phyloP scores from a whole-genome alignment of 2,797 vertebrate species.

The Strix occidentalis region DNA sequence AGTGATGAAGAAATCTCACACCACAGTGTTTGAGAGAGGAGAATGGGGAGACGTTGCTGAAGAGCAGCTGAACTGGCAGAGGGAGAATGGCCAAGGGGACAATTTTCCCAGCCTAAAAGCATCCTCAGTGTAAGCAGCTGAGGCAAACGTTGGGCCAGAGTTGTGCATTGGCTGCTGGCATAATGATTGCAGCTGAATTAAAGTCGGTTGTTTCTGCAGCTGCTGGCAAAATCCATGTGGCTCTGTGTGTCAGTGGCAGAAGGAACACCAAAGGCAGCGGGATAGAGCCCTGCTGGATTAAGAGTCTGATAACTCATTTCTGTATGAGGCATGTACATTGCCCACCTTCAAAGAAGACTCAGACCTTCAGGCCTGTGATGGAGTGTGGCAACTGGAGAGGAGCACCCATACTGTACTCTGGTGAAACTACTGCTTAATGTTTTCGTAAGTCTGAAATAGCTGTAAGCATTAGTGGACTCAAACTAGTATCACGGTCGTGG shows the following conservation, averaged over 20 bases:
- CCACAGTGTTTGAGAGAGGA: background rate
- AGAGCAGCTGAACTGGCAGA: background rate
- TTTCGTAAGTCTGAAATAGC: background rate
- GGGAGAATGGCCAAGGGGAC: background rate
- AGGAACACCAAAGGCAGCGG: background rate
- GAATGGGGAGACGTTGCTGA: background rate
- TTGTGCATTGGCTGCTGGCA: background rate
- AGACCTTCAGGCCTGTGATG: background rate
- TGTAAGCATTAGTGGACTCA: background rate
- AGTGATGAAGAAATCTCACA: background rate
- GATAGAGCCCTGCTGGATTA: background rate
- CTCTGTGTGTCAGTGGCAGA: background rate
- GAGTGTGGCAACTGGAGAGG: background rate
- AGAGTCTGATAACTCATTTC: too few relatives aligned
- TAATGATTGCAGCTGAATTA: fast-evolving
- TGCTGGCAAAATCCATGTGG: background rate
- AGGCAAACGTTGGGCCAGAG: background rate
- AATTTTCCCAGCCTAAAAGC: background rate
- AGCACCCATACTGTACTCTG: background rate
- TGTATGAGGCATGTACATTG: fast-evolving
- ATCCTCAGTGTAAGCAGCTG: background rate
- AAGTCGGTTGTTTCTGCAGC: too few relatives aligned
- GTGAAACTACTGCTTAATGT: background rate
- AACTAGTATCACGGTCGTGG: background rate
- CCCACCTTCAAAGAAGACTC: background rate